phyloP scores from a whole-genome alignment of 1,140 invertebrate genomes.

The Saccostrea cuccullata region DNA sequence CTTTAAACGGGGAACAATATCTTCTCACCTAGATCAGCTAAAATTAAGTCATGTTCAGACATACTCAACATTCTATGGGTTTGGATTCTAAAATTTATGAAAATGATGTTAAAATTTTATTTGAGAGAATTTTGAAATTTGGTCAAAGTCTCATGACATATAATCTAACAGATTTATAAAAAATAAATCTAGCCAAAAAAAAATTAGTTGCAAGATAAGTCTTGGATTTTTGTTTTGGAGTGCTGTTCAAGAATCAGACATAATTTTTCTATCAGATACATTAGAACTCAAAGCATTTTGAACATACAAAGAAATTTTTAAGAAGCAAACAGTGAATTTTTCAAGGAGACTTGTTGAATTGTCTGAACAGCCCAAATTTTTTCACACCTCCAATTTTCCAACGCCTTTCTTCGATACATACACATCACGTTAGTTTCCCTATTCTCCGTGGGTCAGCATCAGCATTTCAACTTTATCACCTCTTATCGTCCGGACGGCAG shows the following conservation, averaged over 20 bases:
- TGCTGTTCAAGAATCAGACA: not conserved
- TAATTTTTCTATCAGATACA: no score
- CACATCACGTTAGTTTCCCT: conserved; percentile 29
- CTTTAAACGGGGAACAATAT: conserved; percentile 20
- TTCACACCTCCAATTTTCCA: conserved; percentile 13
- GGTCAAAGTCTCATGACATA: not conserved
- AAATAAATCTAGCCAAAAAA: not conserved
- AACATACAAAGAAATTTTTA: no score
- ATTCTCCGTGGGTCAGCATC: conserved; percentile 24
- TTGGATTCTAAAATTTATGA: not conserved
- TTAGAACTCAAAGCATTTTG: no score
- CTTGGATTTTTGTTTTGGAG: not conserved
- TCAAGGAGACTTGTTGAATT: not conserved
- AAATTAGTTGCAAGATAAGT: not conserved
- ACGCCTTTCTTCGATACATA: conserved; percentile 26
- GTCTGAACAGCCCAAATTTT: conserved; percentile 21
- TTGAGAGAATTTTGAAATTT: not conserved
- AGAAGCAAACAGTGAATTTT: no score
- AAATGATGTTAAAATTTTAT: not conserved
- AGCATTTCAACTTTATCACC: conserved; percentile 23
- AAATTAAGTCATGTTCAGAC: not conserved
- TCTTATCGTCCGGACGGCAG: conserved; percentile 19
- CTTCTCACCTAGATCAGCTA: not conserved
- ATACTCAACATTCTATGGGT: not conserved
- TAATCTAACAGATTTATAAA: not conserved